Conservation (phyloP, 2,888 invertebrate species). For the Ormia ochracea region DNA sequence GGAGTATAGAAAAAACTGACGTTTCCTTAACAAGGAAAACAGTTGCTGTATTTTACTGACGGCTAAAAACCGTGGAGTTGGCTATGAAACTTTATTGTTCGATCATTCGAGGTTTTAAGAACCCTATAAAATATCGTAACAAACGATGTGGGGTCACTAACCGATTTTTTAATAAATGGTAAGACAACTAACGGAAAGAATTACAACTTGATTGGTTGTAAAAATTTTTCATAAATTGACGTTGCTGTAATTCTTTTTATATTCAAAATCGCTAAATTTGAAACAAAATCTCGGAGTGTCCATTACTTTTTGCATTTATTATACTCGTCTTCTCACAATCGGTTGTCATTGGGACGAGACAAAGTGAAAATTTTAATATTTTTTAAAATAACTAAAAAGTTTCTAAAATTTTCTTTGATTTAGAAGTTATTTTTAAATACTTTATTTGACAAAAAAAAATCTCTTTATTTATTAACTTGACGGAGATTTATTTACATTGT, state of each 20-base stretch:
- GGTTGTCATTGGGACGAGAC: conserved; percentile 54
- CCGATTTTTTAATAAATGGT: too few species aligned
- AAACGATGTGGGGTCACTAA: too few species aligned
- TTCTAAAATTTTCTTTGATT: conserved; percentile 31
- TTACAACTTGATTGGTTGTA: too few species aligned
- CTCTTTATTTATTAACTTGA: conserved; percentile 4
- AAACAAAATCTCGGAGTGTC: background rate
- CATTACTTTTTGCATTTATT: conserved; percentile 1
- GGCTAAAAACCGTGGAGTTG: too few species aligned
- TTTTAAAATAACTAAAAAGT: conserved; percentile 39
- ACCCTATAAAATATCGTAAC: too few species aligned
- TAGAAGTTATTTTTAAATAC: background rate
- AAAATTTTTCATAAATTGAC: too few species aligned
- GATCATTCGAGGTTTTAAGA: too few species aligned
- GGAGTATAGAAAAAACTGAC: too few species aligned
- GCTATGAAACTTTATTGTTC: too few species aligned
- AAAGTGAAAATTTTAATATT: conserved; percentile 44
- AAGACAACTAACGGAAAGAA: too few species aligned
- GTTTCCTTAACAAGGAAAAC: too few species aligned
- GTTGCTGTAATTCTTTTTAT: background rate
- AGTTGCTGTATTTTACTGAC: too few species aligned
- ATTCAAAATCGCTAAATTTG: background rate
- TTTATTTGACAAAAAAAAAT: background rate
- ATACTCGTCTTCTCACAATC: conserved; percentile 35
- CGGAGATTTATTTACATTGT: background rate